Base-by-base conservation (phyloP, 2,113 vertebrate genomes). In the Thryonomys swinderianus region DNA sequence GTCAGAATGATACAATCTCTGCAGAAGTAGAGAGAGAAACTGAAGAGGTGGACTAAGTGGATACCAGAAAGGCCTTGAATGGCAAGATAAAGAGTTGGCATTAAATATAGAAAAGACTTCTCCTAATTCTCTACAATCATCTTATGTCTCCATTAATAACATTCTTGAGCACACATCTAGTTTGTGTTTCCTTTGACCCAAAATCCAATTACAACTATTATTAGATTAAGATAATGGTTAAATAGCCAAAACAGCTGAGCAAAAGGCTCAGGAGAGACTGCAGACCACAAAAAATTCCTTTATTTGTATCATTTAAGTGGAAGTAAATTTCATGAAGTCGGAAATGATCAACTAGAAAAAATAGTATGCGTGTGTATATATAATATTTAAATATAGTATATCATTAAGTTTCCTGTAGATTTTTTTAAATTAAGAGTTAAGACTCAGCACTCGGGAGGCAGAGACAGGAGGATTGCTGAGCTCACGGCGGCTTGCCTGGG, bases 141-240 rank as follows among this genome's bases (percentile, higher is more conserved):
- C 96, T 96, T 97, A 88, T 48, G 81, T 90, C 85, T 96, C 93
- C 95, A 96, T 93, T 82, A 95, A 95, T 90, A 95, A 93, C 76
- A 83, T 69, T 88, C 84, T 90, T 95, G 81, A 88, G 88, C 78
- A 81, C 55, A 93, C 1, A 4, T 73, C 80, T 90, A 92, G 95
- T 81, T 96, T 76, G 66, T 92, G 76, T 92, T 93, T 95, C 73
- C 93, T 93, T 69, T 96, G 85, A 95, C 90, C 93, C 80, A 6
- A 78, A 95, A 97, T 96, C 91, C 83, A 97, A 92, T 96, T 93
- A 95, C 83, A 95, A 69, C 66, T 59, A 88, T 88, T 93, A 95
- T 95, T 88, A 93, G 85, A 95, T 91, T 95, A 97, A 95, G 88
- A 95, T 90, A 90, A 96, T 83, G 82, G 82, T 74, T 67, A 86